phyloP scores from a whole-genome alignment of 2,888 invertebrate species.

The Orthosia incerta region DNA sequence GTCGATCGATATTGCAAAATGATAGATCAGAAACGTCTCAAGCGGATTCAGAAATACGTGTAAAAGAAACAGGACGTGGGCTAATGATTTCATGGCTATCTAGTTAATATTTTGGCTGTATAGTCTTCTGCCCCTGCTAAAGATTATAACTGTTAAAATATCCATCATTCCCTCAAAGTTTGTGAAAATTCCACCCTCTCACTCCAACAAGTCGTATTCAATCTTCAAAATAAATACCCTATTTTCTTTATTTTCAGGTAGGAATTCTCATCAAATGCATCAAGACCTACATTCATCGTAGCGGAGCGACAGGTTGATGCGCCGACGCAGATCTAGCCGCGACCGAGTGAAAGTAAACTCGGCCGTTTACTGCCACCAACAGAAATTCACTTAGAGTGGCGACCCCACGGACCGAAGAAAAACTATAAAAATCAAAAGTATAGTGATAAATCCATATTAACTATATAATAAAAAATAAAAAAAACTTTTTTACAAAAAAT shows the following conservation, averaged over 20 bases:
- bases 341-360: constrained; percentile 73
- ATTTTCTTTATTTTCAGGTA: constrained; percentile 62
- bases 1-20: not conserved
- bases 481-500: too few relatives aligned
- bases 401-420: constrained; percentile 28
- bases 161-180: not conserved
- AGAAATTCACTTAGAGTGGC: constrained; percentile 62
- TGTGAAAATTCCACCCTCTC: not conserved
- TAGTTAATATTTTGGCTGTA: not conserved
- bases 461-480: too few relatives aligned
- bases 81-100: too few relatives aligned
- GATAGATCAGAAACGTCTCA: not conserved
- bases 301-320: constrained; percentile 52
- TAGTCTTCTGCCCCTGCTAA: not conserved
- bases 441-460: not conserved
- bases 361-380: constrained; percentile 52
- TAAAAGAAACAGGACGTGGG: too few relatives aligned
- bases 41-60: not conserved
- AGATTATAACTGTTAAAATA: not conserved
- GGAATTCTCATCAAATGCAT: not conserved
- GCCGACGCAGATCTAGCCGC: constrained; percentile 61
- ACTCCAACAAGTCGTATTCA: not conserved
- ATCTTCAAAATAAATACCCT: not conserved
- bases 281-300: constrained; percentile 51
- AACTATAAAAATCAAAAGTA: constrained; percentile 27